Evolutionary conservation across 2,797 vertebrate genomes (phyloP), one percentile per base, ranked within the genome.

Genomic region (Myripristis jacobus): DNA sequence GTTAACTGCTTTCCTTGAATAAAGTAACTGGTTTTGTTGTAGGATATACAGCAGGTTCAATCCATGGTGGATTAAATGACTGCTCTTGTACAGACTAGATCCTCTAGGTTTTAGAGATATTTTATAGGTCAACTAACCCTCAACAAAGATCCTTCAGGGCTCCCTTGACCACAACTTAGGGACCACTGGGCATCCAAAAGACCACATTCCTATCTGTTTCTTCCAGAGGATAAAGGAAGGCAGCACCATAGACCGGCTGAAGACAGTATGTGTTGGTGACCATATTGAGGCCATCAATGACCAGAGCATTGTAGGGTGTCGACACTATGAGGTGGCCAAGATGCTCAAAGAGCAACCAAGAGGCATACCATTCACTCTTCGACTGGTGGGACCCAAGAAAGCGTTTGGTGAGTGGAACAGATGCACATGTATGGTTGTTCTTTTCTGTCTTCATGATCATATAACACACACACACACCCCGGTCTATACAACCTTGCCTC

Each of bases 211-310:
- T 60, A 1, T 75, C n/a, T 75, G 5, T 59, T 56, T 25, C 0
- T 36, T 66, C 2, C 87, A 99, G 97, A 95, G 97, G 73, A 99
- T 99, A 91, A 99, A 98, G 76, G 97, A 98, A 61, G 94, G 94
- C 59, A 98, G 97, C 88, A 97, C 97, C 76, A 98, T 98, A 75
- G 97, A 99, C 81, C 91, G 81, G 0, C 88, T 97, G 59, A 93
- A 96, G 82, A 88, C 87, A 0, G 97, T 99, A 4, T 95, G 95
- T 0, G 96, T 99, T n/a, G 97, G 98, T 0, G 98, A 99, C 90
- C 97, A 97, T 93, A 99, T 99, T 0, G 98, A 99, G 83, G 97
- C 97, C 87, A 97, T 99, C 87, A 99, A 98, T 0, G 97, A 97
- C 85, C 96, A 97, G 83, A 98, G 95, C 76, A 99, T 99, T 3